A percentile compares a stretch with the other conserved stretches of the same genome.
Evolutionary conservation across 2,888 invertebrate species (phyloP).

Genomic region (Leptopilina syphax): DNA sequence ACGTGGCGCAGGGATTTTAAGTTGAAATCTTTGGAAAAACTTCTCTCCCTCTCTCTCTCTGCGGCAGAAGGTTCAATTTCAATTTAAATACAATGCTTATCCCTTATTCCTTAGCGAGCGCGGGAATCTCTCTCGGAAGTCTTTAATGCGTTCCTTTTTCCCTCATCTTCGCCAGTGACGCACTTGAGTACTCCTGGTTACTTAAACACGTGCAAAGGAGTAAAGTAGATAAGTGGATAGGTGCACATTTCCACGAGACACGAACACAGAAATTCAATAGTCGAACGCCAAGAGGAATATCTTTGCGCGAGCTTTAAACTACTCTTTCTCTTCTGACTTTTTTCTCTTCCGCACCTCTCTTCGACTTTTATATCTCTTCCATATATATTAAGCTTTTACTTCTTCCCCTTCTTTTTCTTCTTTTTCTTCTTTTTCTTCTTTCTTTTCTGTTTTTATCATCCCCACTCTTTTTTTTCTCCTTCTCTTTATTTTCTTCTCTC

Average conservation of each 20-base stretch:
- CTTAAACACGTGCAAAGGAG: slow-evolving; percentile 52
- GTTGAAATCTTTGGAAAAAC: slow-evolving; percentile 56
- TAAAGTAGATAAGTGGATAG: slow-evolving; percentile 50
- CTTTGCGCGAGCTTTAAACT: slow-evolving; percentile 48
- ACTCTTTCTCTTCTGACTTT: slow-evolving; percentile 49
- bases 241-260: slow-evolving; percentile 51
- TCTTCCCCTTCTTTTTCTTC: not conserved
- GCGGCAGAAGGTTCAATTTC: slow-evolving; percentile 66
- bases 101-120: slow-evolving; percentile 40
- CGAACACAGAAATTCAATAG: slow-evolving; percentile 66
- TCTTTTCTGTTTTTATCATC: too few species aligned
- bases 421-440: not conserved
- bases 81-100: slow-evolving; percentile 67
- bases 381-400: slow-evolving; percentile 48
- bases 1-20: slow-evolving; percentile 58
- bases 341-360: slow-evolving; percentile 48
- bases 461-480: too few species aligned
- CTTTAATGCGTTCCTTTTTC: slow-evolving; percentile 55
- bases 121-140: slow-evolving; percentile 23
- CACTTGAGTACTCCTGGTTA: slow-evolving; percentile 47
- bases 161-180: slow-evolving; percentile 48
- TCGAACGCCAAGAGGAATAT: slow-evolving; percentile 60
- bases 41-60: slow-evolving; percentile 14
- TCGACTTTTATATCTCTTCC: slow-evolving; percentile 48
- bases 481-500: too few species aligned